Percentiles rank a stretch among this genome's conserved stretches.
Conservation (phyloP, 2,113 vertebrate species). For the Caracal caracal region DNA sequence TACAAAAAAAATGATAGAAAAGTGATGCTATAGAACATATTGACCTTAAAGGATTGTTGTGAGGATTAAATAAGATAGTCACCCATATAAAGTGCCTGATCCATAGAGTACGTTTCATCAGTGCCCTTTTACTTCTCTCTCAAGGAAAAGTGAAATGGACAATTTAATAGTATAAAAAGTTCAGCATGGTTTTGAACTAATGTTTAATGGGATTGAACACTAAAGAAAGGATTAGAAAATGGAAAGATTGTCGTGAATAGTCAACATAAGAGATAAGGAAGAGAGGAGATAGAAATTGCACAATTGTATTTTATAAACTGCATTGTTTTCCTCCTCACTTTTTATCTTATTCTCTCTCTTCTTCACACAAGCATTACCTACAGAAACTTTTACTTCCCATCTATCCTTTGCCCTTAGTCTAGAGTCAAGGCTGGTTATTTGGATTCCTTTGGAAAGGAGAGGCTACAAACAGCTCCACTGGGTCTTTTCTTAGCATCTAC, state of each 20-base stretch:
- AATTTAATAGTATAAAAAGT: background rate
- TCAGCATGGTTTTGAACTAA: background rate
- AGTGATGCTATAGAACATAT: background rate
- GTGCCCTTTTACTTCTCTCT: background rate
- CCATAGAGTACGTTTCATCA: background rate
- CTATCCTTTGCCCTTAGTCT: background rate
- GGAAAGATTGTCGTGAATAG: background rate
- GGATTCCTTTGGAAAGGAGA: background rate
- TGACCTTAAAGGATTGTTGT: background rate
- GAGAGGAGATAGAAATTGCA: background rate
- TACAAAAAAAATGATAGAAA: background rate
- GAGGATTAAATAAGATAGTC: background rate
- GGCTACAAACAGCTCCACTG: background rate
- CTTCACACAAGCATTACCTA: background rate
- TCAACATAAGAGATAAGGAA: background rate
- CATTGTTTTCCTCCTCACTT: background rate
- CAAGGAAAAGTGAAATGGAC: background rate
- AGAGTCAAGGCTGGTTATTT: background rate
- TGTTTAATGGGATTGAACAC: background rate
- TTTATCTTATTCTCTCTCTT: background rate
- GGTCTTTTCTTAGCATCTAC: background rate
- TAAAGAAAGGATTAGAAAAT: background rate
- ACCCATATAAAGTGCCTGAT: background rate
- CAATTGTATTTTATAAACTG: background rate
- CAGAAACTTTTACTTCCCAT: background rate